Evolutionary conservation across 2,797 vertebrate species (phyloP).

Genomic region (Pseudotriccus pelzelni): DNA sequence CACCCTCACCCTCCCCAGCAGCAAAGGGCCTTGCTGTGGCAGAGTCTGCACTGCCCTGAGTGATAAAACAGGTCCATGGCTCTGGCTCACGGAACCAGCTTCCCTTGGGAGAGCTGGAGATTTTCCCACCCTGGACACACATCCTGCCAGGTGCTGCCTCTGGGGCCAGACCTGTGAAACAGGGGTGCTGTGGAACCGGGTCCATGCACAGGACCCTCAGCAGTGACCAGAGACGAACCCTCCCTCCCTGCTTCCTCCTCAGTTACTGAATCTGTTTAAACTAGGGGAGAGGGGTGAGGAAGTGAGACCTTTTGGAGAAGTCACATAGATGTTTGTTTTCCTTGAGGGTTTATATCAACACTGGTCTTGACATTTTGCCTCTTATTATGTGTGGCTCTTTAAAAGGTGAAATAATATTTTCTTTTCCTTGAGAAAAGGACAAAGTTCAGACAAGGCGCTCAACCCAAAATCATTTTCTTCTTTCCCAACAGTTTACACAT

Average conservation of each 20-base stretch:
- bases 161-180: background rate
- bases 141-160: background rate
- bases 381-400: conserved; percentile 83
- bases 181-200: background rate
- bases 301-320: conserved; percentile 75
- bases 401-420: conserved; percentile 86
- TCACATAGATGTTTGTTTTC: conserved; percentile 82
- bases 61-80: accelerated
- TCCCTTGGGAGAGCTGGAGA: accelerated
- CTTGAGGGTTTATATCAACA: conserved; percentile 83
- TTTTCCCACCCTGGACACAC: accelerated
- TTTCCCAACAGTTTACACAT: conserved; percentile 47
- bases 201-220: background rate
- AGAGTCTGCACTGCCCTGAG: accelerated
- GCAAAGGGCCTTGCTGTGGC: background rate
- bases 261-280: conserved; percentile 74
- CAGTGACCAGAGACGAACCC: background rate
- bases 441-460: conserved; percentile 78
- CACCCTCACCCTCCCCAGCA: accelerated
- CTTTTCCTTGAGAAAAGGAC: conserved; percentile 83
- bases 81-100: background rate
- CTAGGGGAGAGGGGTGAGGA: conserved; percentile 72
- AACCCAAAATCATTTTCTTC: conserved; percentile 72
- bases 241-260: conserved; percentile 23
- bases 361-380: conserved; percentile 83